A percentile compares a stretch with the other conserved stretches of the same genome.
Evolutionary conservation across 2,113 vertebrate species (phyloP).

Genomic region (Tachysurus vachellii): DNA sequence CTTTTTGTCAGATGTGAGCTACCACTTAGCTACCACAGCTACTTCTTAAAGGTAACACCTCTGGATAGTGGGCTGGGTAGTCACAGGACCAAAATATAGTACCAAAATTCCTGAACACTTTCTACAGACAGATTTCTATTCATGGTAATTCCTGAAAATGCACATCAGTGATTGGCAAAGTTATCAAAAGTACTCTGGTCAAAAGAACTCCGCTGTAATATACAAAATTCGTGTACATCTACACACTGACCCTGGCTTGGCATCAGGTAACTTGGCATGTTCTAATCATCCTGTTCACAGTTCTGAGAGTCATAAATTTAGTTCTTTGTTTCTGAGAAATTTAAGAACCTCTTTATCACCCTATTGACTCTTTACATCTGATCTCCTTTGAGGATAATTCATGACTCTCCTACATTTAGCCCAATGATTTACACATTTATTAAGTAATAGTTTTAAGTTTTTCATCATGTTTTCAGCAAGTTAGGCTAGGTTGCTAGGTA

Average conservation of each 20-base stretch:
- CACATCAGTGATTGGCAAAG: conserved; percentile 22
- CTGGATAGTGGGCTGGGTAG: conserved; percentile 9
- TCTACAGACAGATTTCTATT: conserved; percentile 3
- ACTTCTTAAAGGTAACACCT: background rate
- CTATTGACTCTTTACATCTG: background rate
- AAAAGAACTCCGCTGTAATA: background rate
- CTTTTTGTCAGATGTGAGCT: too few species aligned
- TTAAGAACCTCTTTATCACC: background rate
- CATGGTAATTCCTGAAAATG: conserved; percentile 27
- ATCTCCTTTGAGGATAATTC: background rate
- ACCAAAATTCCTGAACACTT: background rate
- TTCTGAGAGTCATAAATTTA: conserved; percentile 24
- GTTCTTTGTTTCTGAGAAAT: background rate
- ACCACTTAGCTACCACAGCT: background rate
- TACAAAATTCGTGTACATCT: conserved; percentile 30
- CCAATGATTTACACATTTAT: background rate
- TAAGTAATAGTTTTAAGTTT: conserved; percentile 3
- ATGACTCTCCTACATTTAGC: background rate
- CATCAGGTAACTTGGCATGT: background rate
- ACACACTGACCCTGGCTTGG: background rate
- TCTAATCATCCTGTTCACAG: conserved; percentile 34
- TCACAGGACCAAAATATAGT: conserved; percentile 2
- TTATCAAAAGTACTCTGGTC: conserved; percentile 27
- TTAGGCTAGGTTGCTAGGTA: background rate
- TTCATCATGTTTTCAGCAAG: conserved; percentile 19